Evolutionary conservation across 2,888 invertebrate species (phyloP).

Genomic region (Drosophila lutescens): DNA sequence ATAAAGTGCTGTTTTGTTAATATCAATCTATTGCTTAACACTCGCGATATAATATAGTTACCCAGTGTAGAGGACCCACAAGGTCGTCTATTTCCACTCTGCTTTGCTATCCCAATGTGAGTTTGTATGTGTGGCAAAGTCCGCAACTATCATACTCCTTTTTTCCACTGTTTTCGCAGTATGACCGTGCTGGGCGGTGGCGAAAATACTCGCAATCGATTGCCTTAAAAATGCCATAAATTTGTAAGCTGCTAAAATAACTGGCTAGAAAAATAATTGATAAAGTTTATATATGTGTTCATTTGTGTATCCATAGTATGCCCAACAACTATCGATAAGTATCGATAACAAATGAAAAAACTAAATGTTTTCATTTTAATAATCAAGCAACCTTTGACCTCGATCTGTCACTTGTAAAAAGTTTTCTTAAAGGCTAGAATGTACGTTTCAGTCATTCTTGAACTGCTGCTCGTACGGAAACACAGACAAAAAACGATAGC

Average conservation of each 20-base stretch:
- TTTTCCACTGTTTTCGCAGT: background rate
- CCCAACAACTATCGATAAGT: background rate
- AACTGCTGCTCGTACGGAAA: background rate
- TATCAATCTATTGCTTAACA: background rate
- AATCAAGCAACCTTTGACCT: too few species aligned
- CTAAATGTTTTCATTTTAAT: too few species aligned
- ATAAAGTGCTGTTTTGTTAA: slow-evolving; percentile 70
- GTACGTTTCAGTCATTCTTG: too few species aligned
- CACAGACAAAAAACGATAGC: too few species aligned
- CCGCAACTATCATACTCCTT: background rate
- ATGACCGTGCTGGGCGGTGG: background rate
- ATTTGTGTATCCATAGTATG: background rate
- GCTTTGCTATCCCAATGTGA: background rate
- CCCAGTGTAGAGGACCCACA: background rate
- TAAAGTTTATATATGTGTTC: too few species aligned
- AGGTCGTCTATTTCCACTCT: background rate
- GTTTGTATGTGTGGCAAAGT: background rate
- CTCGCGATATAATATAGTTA: slow-evolving; percentile 4
- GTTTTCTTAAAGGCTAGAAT: too few species aligned
- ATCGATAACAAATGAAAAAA: too few species aligned
- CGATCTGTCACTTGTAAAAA: too few species aligned
- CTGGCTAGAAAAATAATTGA: too few species aligned
- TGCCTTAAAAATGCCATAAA: background rate
- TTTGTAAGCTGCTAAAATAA: background rate
- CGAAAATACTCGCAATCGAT: background rate